Conservation (phyloP, 2,888 invertebrate species). For the Kuschelorhynchus macadamiae region DNA sequence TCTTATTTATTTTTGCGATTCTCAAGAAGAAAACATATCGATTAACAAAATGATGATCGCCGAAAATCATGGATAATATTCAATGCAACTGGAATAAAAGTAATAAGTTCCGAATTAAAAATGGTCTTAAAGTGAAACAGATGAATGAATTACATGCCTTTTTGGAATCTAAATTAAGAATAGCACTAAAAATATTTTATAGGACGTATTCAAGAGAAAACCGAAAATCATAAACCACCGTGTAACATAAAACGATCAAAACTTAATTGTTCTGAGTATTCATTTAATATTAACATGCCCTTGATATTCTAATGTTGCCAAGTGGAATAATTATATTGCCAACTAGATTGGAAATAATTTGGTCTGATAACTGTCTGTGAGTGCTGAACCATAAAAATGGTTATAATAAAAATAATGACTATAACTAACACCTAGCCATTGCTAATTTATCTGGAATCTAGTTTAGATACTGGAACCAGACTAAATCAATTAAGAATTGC, state of each 20-base stretch:
- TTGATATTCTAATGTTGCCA: constrained; percentile 17
- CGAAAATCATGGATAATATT: too few species aligned
- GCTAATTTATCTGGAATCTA: neutral
- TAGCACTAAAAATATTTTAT: too few species aligned
- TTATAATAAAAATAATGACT: constrained; percentile 8
- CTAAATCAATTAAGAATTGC: neutral
- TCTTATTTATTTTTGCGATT: too few species aligned
- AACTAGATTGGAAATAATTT: constrained; percentile 27
- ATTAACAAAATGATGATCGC: too few species aligned
- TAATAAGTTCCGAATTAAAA: too few species aligned
- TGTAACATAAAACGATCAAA: constrained; percentile 43
- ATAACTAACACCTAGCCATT: constrained; percentile 12
- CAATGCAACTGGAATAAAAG: too few species aligned
- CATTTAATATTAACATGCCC: constrained; percentile 37
- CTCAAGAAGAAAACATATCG: too few species aligned
- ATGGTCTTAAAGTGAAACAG: too few species aligned
- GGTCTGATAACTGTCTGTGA: constrained; percentile 11
- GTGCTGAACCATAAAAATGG: constrained; percentile 1
- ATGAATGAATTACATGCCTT: too few species aligned
- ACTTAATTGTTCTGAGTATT: constrained; percentile 34
- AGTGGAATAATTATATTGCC: constrained; percentile 27
- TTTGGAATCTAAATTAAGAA: too few species aligned
- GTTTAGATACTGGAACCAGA: neutral
- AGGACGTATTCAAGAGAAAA: constrained; percentile 45
- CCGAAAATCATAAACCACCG: constrained; percentile 33